Base-by-base conservation (phyloP, 2,113 vertebrate species). In the Pterocles burchelli region DNA sequence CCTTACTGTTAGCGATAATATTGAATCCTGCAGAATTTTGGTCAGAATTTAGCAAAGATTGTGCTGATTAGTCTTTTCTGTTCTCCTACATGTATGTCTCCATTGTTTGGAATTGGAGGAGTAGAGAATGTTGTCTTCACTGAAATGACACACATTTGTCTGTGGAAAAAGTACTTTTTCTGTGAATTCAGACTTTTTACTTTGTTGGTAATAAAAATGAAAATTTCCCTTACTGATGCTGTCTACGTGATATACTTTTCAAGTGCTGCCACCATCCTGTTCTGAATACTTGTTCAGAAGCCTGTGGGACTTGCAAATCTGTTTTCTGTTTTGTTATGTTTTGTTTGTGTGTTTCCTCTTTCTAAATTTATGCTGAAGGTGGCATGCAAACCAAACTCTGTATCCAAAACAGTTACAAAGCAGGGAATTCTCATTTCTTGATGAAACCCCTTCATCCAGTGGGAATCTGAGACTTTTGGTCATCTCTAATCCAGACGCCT, bases 281-380 rank as follows among this genome's bases (percentile, higher is more conserved):
- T 89, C 24, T 49, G 58, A 88, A 77, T 85, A 43, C 41, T 95
- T 87, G 51, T 70, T 96, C 70, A 83, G 93, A 89, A 95, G 63
- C 54, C 59, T 66, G 34, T 93, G 51, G 75, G 87, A 95, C 36
- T 82, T 91, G 48, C 14, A 82, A 76, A 90, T 75, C 49, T 58
- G 51, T 68, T 95, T 85, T 89, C 81, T 93, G 54, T 65, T 97
- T 89, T 73, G 46, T 76, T 92, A 28, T 67, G 52, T 71, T 95
- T 94, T 62, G 16, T 76, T 92, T 65, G 9, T 81, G 26, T 61
- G 28, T 49, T 93, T 83, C 25, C 41, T 58, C 38, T 85, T 79
- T 79, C 24, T 24, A 88, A 93, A 90, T 87, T 88, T 89, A 75
- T 82, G 51, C 75, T 74, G 82, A 88, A 88, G 46, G 33, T 83